A percentile compares a stretch with the other conserved stretches of the same genome.
phyloP scores from a whole-genome alignment of 2,888 invertebrate genomes.

The Keiferia lycopersicella region DNA sequence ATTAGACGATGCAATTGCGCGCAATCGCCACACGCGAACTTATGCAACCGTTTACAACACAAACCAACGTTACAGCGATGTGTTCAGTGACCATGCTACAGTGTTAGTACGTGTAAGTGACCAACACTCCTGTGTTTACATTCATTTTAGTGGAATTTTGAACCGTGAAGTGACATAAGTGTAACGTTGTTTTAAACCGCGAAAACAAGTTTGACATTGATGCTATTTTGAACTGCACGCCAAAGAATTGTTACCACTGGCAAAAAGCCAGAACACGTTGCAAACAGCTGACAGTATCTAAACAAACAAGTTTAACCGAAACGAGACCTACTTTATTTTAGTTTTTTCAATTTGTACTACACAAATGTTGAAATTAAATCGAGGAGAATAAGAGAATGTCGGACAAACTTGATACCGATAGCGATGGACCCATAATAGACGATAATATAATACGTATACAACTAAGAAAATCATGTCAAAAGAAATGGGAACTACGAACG shows the following conservation, averaged over 20 bases:
- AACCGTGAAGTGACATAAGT: conserved; percentile 35
- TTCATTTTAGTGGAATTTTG: conserved; percentile 28
- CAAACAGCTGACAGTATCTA: conserved; percentile 72
- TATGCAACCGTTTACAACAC: conserved; percentile 69
- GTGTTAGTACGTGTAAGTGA: conserved; percentile 60
- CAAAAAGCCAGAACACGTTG: conserved; percentile 59
- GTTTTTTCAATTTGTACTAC: conserved; percentile 35
- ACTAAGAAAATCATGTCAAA: conserved; percentile 81
- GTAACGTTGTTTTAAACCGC: conserved; percentile 51
- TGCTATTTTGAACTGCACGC: conserved; percentile 72
- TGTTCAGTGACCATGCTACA: conserved; percentile 65
- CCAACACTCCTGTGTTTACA: conserved; percentile 43
- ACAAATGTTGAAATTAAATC: conserved; percentile 41
- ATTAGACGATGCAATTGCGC: conserved; percentile 63
- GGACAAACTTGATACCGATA: conserved; percentile 60
- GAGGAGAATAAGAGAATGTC: conserved; percentile 54
- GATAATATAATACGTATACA: conserved; percentile 83
- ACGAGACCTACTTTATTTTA: conserved; percentile 45
- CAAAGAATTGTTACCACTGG: conserved; percentile 66
- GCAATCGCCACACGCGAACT: conserved; percentile 61
- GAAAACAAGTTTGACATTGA: conserved; percentile 80
- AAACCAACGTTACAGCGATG: conserved; percentile 51
- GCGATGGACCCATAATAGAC: conserved; percentile 72
- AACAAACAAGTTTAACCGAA: conserved; percentile 72
- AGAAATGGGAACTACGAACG: conserved; percentile 84